Evolutionary conservation across 2,113 vertebrate genomes (phyloP), one percentile per base, ranked within the genome.

Genomic region (Ammodytes dubius): DNA sequence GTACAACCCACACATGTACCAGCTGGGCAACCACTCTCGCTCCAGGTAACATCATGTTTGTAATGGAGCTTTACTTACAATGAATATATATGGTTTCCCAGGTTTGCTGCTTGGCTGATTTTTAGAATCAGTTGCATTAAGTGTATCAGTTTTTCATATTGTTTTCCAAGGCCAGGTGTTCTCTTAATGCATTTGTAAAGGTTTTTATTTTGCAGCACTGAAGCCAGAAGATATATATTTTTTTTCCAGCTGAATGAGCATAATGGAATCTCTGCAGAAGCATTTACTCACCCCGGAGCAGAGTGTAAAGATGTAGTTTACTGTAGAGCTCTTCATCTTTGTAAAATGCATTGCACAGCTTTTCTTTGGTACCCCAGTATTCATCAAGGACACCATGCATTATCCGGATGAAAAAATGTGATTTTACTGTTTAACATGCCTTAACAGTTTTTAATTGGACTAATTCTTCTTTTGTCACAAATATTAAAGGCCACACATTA

Each of bases 1-100:
- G 94, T 99, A 99, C 93, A 99, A 99, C 93, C 98, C 97, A 0
- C 97, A 99, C 88, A 99, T 99, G 97, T 98, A 97, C 93, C 98
- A 99, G 91, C 97, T 98, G 71, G 97, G 97, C 67, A 97, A 96
- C 95, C 98, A 99, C 93, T 99, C 98, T 27, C 96, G 97, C 40
- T 99, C 98, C 86, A 99, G 98, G 98, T 99, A 94, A 92, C 45
- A 27, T 11, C 6, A 2, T 43, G 52, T 60, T 56, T 46, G 19
- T 42, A 49, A 50, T 10, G 11, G 8, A 61, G 35, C 56, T 27
- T 27, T 27, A 27, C 27, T 27, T 27, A 27, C 27, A 27, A 27
- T 27, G 27, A 27, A 27, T 27, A 27, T 27, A 27, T 9, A 19
- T 13, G 40, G 15, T 57, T 47, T 27, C 17, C 35, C 35, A 58